A percentile compares a stretch with the other conserved stretches of the same genome.
Conservation (phyloP, 2,797 vertebrate genomes). For the Meriones psammophilus region DNA sequence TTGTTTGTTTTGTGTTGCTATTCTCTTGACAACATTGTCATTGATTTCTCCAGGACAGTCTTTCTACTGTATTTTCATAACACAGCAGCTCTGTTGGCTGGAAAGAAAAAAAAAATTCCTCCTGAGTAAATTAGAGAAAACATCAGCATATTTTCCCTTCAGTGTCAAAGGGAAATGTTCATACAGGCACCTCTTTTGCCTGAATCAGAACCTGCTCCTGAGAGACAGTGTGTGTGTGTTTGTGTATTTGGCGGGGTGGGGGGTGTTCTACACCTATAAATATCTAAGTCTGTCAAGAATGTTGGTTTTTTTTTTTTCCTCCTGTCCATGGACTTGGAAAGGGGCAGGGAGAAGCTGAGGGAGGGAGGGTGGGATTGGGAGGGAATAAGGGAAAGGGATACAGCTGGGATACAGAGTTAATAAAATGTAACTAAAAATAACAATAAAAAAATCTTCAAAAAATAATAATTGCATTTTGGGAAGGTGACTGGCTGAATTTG, state of each 20-base stretch:
- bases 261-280: background rate
- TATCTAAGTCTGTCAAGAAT: background rate
- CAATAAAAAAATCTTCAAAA: too few species aligned
- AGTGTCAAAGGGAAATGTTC: background rate
- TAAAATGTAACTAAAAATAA: too few species aligned
- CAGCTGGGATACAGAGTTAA: too few species aligned
- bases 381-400: too few species aligned
- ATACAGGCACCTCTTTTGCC: background rate
- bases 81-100: background rate
- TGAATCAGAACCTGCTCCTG: background rate
- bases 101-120: background rate
- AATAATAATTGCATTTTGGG: background rate
- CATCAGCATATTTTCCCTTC: background rate
- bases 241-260: too few species aligned
- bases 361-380: too few species aligned
- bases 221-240: background rate
- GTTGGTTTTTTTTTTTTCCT: background rate
- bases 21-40: background rate
- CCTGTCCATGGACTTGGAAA: background rate
- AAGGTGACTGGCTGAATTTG: background rate
- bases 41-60: background rate
- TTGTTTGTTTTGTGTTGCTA: background rate
- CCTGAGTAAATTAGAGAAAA: background rate
- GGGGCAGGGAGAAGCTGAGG: too few species aligned
- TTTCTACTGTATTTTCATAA: background rate